Conservation (phyloP, 2,113 vertebrate species). For the Tetrax tetrax region DNA sequence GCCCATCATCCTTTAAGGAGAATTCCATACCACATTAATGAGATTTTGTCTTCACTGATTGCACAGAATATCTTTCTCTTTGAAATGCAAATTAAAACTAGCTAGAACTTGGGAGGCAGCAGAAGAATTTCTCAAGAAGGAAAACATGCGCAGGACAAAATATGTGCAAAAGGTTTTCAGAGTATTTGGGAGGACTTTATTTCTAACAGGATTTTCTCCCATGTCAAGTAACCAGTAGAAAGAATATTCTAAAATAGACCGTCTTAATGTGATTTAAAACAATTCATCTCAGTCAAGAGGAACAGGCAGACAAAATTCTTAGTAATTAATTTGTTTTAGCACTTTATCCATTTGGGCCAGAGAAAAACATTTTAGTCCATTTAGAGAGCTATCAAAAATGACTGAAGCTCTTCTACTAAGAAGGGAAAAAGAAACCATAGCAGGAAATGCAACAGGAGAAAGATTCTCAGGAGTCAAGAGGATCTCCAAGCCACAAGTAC, state of each 20-base stretch:
- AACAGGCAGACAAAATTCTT: background rate
- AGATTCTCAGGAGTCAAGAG: constrained; percentile 40
- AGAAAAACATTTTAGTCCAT: background rate
- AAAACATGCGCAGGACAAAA: background rate
- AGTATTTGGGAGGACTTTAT: background rate
- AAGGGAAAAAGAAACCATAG: background rate
- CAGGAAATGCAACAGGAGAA: constrained; percentile 18
- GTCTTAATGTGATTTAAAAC: background rate
- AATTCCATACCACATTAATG: background rate
- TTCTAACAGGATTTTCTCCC: background rate
- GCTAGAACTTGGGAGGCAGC: background rate
- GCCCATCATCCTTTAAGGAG: background rate
- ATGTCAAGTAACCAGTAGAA: background rate
- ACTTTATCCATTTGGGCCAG: background rate
- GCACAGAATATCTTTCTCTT: background rate
- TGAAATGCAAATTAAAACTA: background rate
- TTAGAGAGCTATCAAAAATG: background rate
- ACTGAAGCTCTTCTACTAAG: background rate
- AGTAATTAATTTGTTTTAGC: background rate
- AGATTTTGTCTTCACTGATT: background rate
- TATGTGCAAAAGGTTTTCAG: background rate
- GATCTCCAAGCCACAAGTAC: constrained; percentile 66
- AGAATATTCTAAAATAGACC: background rate
- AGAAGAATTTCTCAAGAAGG: background rate
- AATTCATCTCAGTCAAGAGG: background rate